Evolutionary conservation across 2,888 invertebrate genomes (phyloP).

Genomic region (Dexiosoma caninum): DNA sequence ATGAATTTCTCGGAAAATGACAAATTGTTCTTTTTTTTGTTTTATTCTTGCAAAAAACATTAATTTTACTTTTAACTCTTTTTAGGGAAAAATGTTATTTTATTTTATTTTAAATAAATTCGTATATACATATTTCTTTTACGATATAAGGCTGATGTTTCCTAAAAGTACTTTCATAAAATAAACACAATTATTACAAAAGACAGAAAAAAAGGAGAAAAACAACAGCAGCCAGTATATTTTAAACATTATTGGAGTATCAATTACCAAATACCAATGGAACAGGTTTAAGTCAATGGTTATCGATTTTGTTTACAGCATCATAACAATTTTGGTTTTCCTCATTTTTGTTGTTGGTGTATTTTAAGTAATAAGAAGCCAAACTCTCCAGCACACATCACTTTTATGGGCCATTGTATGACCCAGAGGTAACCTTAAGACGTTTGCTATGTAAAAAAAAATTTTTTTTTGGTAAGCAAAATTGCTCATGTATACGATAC

Average conservation of each 20-base stretch:
- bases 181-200: neutral
- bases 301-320: slow-evolving; percentile 32
- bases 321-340: slow-evolving; percentile 32
- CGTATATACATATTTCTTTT: no score
- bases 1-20: slow-evolving; percentile 22
- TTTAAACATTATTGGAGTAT: slow-evolving; percentile 48
- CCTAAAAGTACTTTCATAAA: neutral
- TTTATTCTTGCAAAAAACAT: no score
- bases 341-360: neutral
- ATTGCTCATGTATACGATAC: neutral
- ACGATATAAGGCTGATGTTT: neutral
- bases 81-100: neutral
- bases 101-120: neutral
- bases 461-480: slow-evolving; percentile 9
- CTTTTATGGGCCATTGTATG: slow-evolving; percentile 52
- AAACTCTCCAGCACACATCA: slow-evolving; percentile 35
- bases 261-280: slow-evolving; percentile 65
- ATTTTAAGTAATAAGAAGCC: neutral
- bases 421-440: slow-evolving; percentile 48
- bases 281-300: slow-evolving; percentile 60
- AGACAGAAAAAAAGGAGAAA: neutral
- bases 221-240: slow-evolving; percentile 7
- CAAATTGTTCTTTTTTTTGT: slow-evolving; percentile 28
- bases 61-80: no score
- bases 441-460: slow-evolving; percentile 11